Evolutionary conservation across 2,113 vertebrate species (phyloP).

Genomic region (Zosterops borbonicus): DNA sequence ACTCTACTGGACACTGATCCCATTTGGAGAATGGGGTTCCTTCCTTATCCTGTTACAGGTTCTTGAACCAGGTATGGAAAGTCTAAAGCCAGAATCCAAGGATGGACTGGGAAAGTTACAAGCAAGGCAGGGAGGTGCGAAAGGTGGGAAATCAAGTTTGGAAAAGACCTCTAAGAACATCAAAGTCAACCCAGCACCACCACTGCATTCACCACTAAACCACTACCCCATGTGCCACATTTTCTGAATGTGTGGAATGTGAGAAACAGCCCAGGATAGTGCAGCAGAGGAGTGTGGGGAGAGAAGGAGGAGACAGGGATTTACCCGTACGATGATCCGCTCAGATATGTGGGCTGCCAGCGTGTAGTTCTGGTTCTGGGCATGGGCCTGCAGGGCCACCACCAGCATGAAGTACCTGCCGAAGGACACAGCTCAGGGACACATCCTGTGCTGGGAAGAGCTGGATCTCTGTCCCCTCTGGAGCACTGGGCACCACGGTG

Average conservation of each 20-base stretch:
- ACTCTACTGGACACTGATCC: background rate
- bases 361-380: constrained; percentile 94
- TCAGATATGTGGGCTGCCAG: constrained; percentile 95
- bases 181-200: background rate
- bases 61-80: background rate
- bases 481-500: fast-evolving
- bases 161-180: background rate
- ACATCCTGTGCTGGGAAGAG: background rate
- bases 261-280: background rate
- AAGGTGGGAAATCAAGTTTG: background rate
- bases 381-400: constrained; percentile 92
- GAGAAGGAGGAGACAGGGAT: background rate
- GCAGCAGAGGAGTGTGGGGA: background rate
- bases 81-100: background rate
- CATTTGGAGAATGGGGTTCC: background rate
- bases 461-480: fast-evolving
- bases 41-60: background rate
- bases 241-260: fast-evolving
- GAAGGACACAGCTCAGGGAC: background rate
- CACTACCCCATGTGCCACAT: fast-evolving
- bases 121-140: background rate
- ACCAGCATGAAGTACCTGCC: constrained; percentile 98
- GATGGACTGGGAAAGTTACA: background rate
- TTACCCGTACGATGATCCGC: constrained; percentile 98
- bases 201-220: background rate